phyloP scores from a whole-genome alignment of 2,888 invertebrate species.

The Phlogophora meticulosa region DNA sequence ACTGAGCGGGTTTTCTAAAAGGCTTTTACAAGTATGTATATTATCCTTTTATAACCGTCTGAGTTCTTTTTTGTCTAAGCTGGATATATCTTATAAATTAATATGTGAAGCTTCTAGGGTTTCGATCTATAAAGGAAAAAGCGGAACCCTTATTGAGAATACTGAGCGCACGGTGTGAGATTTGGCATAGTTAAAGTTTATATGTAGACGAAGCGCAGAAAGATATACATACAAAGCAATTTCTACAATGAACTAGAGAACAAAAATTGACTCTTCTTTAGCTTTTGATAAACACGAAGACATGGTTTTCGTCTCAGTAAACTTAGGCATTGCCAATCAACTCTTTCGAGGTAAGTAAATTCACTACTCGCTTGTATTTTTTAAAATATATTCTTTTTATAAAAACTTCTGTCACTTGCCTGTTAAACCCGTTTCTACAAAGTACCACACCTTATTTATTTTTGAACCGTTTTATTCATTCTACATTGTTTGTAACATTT shows the following conservation, averaged over 20 bases:
- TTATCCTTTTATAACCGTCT: too few relatives aligned
- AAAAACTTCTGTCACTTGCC: not conserved
- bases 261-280: not conserved
- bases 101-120: too few relatives aligned
- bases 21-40: not conserved
- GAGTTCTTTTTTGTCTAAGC: not conserved
- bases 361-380: not conserved
- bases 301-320: not conserved
- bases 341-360: constrained; percentile 30
- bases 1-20: constrained; percentile 6
- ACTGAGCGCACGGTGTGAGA: too few relatives aligned
- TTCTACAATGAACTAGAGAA: too few relatives aligned
- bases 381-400: not conserved
- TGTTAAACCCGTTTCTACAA: constrained; percentile 24
- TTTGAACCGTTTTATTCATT: constrained; percentile 29
- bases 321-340: not conserved
- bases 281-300: not conserved
- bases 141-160: too few relatives aligned
- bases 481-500: constrained; percentile 23
- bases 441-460: constrained; percentile 37
- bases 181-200: too few relatives aligned
- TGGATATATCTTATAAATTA: too few relatives aligned
- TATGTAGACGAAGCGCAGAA: too few relatives aligned
- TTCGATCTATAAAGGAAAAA: too few relatives aligned
- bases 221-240: too few relatives aligned